These are phyloP conservation scores for Seriola aureovittata DNA, from an alignment of 2,113 vertebrate genomes.

Conservation along the genomic window DNA sequence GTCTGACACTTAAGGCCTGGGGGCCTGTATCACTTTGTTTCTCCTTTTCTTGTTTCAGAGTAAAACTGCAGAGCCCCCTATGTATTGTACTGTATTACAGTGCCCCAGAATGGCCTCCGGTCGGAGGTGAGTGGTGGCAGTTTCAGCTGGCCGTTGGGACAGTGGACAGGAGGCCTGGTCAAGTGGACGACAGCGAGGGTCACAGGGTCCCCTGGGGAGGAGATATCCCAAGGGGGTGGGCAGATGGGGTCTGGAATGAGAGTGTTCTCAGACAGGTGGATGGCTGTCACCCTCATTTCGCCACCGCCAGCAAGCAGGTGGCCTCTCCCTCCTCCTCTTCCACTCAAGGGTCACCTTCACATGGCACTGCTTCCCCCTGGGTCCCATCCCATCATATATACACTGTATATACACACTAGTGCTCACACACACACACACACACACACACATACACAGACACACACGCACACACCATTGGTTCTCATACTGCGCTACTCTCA, in stretches of 20 bases:
- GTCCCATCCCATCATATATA: constrained; percentile 75
- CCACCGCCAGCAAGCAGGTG: constrained; percentile 82
- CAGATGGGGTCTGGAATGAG: constrained; percentile 81
- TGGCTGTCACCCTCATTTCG: constrained; percentile 84
- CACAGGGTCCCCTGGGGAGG: constrained; percentile 76
- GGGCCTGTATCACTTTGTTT: constrained; percentile 65
- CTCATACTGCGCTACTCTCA: constrained; percentile 60
- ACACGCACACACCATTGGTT: constrained; percentile 53
- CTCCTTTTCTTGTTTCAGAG: background rate
- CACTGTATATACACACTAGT: constrained; percentile 43
- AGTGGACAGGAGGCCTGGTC: constrained; percentile 69
- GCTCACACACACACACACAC: constrained; percentile 9
- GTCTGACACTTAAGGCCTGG: constrained; percentile 48
- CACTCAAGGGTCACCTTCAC: constrained; percentile 84
- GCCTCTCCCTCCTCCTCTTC: constrained; percentile 76
- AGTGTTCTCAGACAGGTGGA: constrained; percentile 84
- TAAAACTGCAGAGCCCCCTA: constrained; percentile 44
- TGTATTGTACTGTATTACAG: constrained; percentile 56
- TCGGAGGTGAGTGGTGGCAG: constrained; percentile 46
- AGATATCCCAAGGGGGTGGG: constrained; percentile 77
- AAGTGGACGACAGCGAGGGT: constrained; percentile 81
- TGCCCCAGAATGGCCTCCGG: constrained; percentile 63
- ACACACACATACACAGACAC: background rate
- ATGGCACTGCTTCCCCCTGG: constrained; percentile 71
- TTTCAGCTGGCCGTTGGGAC: constrained; percentile 50